Evolutionary conservation across 2,797 vertebrate genomes (phyloP), one percentile per base, ranked within the genome.

Genomic region (Moxostoma hubbsi): DNA sequence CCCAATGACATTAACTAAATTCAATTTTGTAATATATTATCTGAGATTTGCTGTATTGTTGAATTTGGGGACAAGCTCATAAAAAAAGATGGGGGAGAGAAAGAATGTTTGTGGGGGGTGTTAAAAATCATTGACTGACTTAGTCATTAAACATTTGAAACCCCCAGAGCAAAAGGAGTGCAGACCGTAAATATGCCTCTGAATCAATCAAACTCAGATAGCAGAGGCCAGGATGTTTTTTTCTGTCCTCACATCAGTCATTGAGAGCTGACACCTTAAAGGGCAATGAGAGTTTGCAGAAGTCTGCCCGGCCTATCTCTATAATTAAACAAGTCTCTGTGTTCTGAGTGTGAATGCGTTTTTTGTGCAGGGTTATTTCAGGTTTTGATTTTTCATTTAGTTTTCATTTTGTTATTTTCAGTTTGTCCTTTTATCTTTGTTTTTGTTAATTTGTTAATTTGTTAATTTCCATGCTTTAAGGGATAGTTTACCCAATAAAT

Each of bases 61-160:
- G 36, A 2, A 50, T 66, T n/a, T 51, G 6, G n/a, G 57, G n/a
- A 75, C 4, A 36, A 15, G 54, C 9, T 75, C 43, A 57, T 73
- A 71, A 70, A 77, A 59, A 75, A 18, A 67, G 47, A 59, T 50
- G 51, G 6, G 47, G 24, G 36, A 77, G 74, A 72, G 53, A 64
- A 76, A 66, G 54, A 85, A 77, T 67, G 62, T 67, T 70, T 54
- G 78, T 54, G 78, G 69, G 75, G 73, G 57, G 79, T 36, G 43
- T 61, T 58, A 77, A 89, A 84, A 79, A 24, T 61, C 9, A 59
- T 12, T 75, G 50, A 11, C 58, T 55, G 85, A 79, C 63, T 87
- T 55, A 82, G 51, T 57, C 64, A 86, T 84, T 88, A 83, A 89
- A 88, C 50, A 36, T 71, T 63, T 55, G 6, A 89, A 82, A 88